A percentile compares a stretch with the other conserved stretches of the same genome.
These are phyloP conservation scores for Drosophila tropicalis DNA, from an alignment of 1,140 invertebrate species.

Conservation along the genomic window DNA sequence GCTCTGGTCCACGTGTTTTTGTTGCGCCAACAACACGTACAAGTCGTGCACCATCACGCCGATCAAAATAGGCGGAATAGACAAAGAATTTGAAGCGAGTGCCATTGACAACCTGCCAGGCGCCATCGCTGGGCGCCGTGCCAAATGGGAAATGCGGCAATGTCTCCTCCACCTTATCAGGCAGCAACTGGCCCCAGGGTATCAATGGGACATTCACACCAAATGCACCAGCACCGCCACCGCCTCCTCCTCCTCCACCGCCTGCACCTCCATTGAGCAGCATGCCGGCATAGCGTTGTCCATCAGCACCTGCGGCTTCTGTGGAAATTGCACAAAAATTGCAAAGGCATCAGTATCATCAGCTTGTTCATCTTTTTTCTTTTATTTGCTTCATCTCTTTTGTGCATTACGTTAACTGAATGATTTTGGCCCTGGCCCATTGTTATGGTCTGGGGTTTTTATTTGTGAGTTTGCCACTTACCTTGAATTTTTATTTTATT, in stretches of 20 bases:
- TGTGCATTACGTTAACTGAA: conserved; percentile 44
- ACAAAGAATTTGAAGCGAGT: conserved; percentile 94
- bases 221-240: conserved; percentile 42
- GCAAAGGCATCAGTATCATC: conserved; percentile 40
- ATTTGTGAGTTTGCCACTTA: conserved; percentile 56
- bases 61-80: conserved; percentile 94
- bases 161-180: conserved; percentile 82
- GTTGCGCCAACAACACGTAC: conserved; percentile 94
- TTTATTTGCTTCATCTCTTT: conserved; percentile 44
- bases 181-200: conserved; percentile 80
- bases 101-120: conserved; percentile 86
- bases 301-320: conserved; percentile 75
- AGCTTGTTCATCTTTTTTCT: conserved; percentile 8
- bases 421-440: conserved; percentile 19
- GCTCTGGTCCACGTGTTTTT: conserved; percentile 91
- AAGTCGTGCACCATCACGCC: conserved; percentile 87
- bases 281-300: conserved; percentile 73
- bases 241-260: conserved; percentile 39
- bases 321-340: conserved; percentile 50
- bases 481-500: conserved; percentile 83
- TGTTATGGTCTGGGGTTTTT: conserved; percentile 11
- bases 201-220: conserved; percentile 71
- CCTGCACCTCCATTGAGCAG: conserved; percentile 63
- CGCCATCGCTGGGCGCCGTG: conserved; percentile 84
- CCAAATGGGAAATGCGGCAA: conserved; percentile 84